Base-by-base conservation (phyloP, 2,797 vertebrate species). In the Crossoptilon crossoptilon region DNA sequence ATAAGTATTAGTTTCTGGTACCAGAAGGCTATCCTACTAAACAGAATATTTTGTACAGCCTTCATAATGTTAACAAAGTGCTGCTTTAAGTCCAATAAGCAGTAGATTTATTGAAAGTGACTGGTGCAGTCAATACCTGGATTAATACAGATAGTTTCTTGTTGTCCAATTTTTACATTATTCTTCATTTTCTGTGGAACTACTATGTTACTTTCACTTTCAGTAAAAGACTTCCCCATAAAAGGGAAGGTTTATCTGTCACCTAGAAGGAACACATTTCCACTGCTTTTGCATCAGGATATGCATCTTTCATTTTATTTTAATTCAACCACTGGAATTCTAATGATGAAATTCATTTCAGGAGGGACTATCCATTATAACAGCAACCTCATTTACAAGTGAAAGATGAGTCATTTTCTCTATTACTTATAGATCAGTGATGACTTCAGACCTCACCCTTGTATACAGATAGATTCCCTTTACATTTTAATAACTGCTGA, bases 111-210 rank as follows among this genome's bases (percentile, higher is more conserved):
- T 97, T 96, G 89, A 93, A 97, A 97, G 87, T 93, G 96, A 95
- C 93, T 96, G 90, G 48, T 88, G 71, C 64, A 95, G 94, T 97
- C 97, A 97, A 91, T 97, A 96, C 92, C 84, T 95, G 83, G 90
- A 97, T 94, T 96, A 91, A 96, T 97, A 95, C 70, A 97, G 72
- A 78, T 96, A 91, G 91, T 96, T 98, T 97, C 76, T 94, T 97
- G 95, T 97, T 95, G 91, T 97, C 92, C 91, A 96, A 88, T 97
- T 97, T 97, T 96, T 94, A 95, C 86, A 97, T 98, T 96, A 96
- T 78, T 97, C 93, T 97, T 96, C 72, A 94, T 97, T 97, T 97
- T 97, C 91, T 71, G 84, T 90, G 90, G 86, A 97, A 94, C 83
- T 95, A 96, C 88, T 96, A 83, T 82, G 81, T 81, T 6, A 33